These are phyloP conservation scores for Abrostola triplasia DNA, from an alignment of 2,888 invertebrate species.

Conservation along the genomic window DNA sequence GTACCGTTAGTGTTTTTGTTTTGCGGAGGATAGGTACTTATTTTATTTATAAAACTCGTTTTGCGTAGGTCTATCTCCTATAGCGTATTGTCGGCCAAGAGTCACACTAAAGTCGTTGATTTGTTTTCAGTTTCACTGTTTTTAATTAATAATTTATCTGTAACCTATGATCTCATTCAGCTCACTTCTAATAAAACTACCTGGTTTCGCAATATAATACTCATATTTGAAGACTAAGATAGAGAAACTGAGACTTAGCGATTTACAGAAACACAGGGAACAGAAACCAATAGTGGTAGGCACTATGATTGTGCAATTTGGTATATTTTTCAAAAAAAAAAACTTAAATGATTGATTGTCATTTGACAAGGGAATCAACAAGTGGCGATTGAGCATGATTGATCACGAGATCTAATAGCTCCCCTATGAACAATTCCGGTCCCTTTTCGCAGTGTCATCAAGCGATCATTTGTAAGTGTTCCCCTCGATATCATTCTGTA, in stretches of 20 bases:
- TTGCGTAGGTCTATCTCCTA: background rate
- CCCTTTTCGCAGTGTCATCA: conserved; percentile 43
- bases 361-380: conserved; percentile 43
- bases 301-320: background rate
- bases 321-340: background rate
- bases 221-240: too few relatives aligned
- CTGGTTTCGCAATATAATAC: too few relatives aligned
- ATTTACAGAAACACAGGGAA: too few relatives aligned
- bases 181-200: too few relatives aligned
- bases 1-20: too few relatives aligned
- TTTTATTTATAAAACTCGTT: background rate
- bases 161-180: too few relatives aligned
- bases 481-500: conserved; percentile 40
- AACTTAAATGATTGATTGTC: conserved; percentile 19
- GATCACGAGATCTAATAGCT: conserved; percentile 49
- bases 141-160: too few relatives aligned
- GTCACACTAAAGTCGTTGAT: too few relatives aligned
- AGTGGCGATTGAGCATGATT: conserved; percentile 49
- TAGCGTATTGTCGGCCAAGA: background rate
- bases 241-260: too few relatives aligned
- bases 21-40: background rate
- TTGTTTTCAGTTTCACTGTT: too few relatives aligned
- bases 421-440: conserved; percentile 44
- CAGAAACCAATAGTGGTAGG: too few relatives aligned
- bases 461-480: conserved; percentile 42